Conservation (phyloP, 2,888 invertebrate species). For the Drosophila formosana region DNA sequence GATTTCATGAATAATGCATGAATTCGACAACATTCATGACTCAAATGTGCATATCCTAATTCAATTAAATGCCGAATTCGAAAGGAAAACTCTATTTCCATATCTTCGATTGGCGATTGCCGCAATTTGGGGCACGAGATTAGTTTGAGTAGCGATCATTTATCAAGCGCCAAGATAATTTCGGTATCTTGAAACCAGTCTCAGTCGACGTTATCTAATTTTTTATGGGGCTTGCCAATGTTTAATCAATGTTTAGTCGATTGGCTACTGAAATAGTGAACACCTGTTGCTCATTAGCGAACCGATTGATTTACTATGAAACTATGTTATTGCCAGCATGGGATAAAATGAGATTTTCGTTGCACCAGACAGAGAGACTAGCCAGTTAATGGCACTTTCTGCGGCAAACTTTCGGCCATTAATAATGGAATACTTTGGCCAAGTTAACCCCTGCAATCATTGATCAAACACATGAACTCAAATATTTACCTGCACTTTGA, state of each 20-base stretch:
- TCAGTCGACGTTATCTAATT: constrained; percentile 10
- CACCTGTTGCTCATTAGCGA: constrained; percentile 27
- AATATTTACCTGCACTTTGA: constrained; percentile 51
- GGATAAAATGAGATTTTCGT: not conserved
- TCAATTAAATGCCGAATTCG: constrained; percentile 12
- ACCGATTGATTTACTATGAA: not conserved
- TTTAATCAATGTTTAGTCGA: constrained; percentile 24
- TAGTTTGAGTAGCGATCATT: constrained; percentile 12
- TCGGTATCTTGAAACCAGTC: constrained; percentile 20
- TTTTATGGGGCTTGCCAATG: constrained; percentile 17
- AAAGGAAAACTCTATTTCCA: not conserved
- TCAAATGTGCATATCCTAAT: constrained; percentile 6
- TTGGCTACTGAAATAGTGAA: constrained; percentile 19
- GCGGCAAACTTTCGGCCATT: constrained; percentile 6
- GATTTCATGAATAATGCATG: constrained; percentile 50
- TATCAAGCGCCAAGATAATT: constrained; percentile 21
- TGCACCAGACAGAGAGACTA: not conserved
- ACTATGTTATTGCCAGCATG: too few relatives aligned
- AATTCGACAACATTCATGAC: not conserved
- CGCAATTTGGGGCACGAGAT: constrained; percentile 5
- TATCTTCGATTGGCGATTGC: not conserved
- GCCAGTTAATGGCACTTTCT: not conserved
- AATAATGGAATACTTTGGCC: constrained; percentile 21
- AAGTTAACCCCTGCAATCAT: constrained; percentile 31
- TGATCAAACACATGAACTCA: constrained; percentile 54